A percentile compares a stretch with the other conserved stretches of the same genome.
Conservation (phyloP, 2,797 vertebrate species). For the Sebastes paucispinis region DNA sequence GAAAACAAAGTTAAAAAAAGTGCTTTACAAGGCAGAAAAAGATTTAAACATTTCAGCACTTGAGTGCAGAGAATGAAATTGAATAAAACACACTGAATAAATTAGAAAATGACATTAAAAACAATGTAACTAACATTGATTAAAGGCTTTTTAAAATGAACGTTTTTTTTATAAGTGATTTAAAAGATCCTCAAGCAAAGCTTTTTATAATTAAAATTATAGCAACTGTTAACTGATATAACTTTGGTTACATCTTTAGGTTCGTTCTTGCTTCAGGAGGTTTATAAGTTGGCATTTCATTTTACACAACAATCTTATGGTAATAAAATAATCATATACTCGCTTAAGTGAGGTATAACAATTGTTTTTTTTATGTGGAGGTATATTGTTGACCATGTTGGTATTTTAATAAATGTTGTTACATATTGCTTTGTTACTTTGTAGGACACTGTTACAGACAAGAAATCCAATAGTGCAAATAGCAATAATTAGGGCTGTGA, state of each 20-base stretch:
- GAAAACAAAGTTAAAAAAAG: not conserved
- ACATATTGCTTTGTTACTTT: not conserved
- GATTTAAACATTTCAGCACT: no score
- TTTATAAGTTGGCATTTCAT: no score
- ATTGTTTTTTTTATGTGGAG: not conserved
- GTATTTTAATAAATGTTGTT: not conserved
- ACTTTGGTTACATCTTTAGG: no score
- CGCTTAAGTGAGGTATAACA: not conserved
- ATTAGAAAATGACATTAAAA: no score
- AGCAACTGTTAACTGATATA: no score
- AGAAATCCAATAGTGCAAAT: not conserved
- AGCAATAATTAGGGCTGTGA: not conserved
- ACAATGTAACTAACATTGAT: no score
- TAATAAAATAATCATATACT: no score
- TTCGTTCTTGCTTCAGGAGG: no score
- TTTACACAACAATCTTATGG: no score
- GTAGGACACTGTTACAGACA: not conserved
- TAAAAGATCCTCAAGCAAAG: not conserved
- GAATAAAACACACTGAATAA: no score
- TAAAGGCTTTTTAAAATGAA: not conserved
- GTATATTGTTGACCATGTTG: not conserved
- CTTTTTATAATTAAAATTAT: not conserved
- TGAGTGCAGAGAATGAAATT: no score
- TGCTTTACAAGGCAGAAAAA: no score
- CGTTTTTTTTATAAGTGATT: not conserved